Conservation (phyloP, 2,888 invertebrate genomes). For the Zygaena filipendulae region DNA sequence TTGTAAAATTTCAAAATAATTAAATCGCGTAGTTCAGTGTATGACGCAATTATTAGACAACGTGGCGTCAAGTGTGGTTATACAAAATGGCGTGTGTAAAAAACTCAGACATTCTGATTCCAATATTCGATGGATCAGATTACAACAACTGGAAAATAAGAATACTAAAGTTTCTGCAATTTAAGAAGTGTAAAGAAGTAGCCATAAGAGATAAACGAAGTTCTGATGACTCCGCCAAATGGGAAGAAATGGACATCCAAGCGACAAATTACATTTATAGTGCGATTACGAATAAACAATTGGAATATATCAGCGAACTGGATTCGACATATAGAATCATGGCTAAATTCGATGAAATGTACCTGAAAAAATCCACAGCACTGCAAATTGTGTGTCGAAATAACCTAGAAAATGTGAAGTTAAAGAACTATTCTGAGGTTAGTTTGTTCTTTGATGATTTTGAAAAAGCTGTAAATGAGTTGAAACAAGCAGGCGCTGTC, state of each 20-base stretch:
- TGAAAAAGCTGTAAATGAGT: too few relatives aligned
- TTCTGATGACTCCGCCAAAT: constrained; percentile 2
- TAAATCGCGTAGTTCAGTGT: too few relatives aligned
- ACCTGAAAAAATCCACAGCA: constrained; percentile 16
- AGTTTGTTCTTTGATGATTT: constrained; percentile 12
- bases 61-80: too few relatives aligned
- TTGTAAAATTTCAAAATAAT: too few relatives aligned
- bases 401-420: constrained; percentile 17
- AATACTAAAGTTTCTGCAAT: constrained; percentile 17
- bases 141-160: constrained; percentile 18
- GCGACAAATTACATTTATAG: too few relatives aligned
- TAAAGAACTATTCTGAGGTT: constrained; percentile 14
- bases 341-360: constrained; percentile 18
- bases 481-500: too few relatives aligned
- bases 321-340: constrained; percentile 13
- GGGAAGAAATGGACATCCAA: constrained; percentile 15
- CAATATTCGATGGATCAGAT: constrained; percentile 15
- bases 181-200: constrained; percentile 17
- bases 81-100: too few relatives aligned
- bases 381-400: constrained; percentile 18
- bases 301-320: constrained; percentile 16
- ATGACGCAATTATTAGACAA: too few relatives aligned
- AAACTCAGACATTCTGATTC: too few relatives aligned
- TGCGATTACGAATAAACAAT: too few relatives aligned
- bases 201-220: constrained; percentile 10